These are phyloP conservation scores for Actenoides hombroni DNA, from an alignment of 2,113 vertebrate genomes.

Conservation along the genomic window DNA sequence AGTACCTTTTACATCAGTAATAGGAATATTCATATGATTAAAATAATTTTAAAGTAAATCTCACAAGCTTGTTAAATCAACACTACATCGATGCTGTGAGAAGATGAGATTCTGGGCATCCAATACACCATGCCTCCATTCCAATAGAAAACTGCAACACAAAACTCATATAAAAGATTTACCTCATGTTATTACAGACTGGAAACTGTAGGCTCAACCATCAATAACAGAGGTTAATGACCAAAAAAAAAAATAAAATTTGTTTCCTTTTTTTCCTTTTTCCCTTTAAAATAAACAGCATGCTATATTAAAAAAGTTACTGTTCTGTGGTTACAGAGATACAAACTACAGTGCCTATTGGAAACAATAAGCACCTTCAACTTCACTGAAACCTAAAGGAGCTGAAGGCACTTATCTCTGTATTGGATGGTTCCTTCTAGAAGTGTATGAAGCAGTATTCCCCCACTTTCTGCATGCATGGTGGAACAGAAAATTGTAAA, in stretches of 20 bases:
- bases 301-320: background rate
- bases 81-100: background rate
- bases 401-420: background rate
- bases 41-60: background rate
- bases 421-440: background rate
- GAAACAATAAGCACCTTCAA: background rate
- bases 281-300: background rate
- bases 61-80: background rate
- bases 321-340: conserved; percentile 32
- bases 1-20: background rate
- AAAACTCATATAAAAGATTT: background rate
- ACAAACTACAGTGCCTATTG: background rate
- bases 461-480: background rate
- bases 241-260: background rate
- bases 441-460: background rate
- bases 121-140: background rate
- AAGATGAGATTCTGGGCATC: background rate
- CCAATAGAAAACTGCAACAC: background rate
- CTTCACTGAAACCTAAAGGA: background rate
- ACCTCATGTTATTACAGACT: background rate
- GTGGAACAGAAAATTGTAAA: conserved; percentile 49
- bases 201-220: background rate
- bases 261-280: background rate
- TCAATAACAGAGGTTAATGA: background rate
- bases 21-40: background rate